Evolutionary conservation across 2,888 invertebrate species (phyloP), one percentile per base, ranked within the genome.

Genomic region (Melanostoma scalare): DNA sequence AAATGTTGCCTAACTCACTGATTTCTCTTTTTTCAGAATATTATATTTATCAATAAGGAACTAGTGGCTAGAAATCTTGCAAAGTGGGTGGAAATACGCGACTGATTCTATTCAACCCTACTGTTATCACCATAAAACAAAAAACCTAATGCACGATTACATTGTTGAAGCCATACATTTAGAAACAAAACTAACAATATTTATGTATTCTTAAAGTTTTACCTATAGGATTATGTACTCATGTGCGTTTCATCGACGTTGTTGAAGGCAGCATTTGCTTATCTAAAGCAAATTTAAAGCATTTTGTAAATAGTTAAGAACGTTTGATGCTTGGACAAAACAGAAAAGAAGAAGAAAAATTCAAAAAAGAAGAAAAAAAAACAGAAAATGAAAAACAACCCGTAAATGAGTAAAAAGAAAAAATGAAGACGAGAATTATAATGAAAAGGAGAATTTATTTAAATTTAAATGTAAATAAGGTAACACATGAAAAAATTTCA

Each of bases 1-100:
- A 46, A 60, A 40, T 8, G 20, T 40, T 73, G 9, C 63, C 78
- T 75, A 20, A 20, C 1, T 1, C 20, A 20, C 20, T 20, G 20
- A 20, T 78, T 79, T 77, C 87, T 88, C 86, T 87, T 76, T 79
- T 93, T 93, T 77, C 93, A 94, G 92, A 94, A 96, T 94, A 94
- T 96, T 87, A 93, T 96, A 92, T 95, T 96, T 91, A 94, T 98
- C 87, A 97, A 98, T 91, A 94, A 96, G 89, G 97, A 97, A 92
- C 92, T 98, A 88, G 96, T 97, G 87, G 95, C 95, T 87, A 94
- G 95, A 90, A 96, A 96, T 71, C 94, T 95, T 88, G 97, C 97
- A 65, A 94, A 95, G 89, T 96, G 96, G 94, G 90, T 94, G 85
- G 91, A 91, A 86, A 86, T 89, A 85, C 86, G 86, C 87, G 89